phyloP scores from a whole-genome alignment of 2,888 invertebrate genomes.

The Anoplius nigerrimus region DNA sequence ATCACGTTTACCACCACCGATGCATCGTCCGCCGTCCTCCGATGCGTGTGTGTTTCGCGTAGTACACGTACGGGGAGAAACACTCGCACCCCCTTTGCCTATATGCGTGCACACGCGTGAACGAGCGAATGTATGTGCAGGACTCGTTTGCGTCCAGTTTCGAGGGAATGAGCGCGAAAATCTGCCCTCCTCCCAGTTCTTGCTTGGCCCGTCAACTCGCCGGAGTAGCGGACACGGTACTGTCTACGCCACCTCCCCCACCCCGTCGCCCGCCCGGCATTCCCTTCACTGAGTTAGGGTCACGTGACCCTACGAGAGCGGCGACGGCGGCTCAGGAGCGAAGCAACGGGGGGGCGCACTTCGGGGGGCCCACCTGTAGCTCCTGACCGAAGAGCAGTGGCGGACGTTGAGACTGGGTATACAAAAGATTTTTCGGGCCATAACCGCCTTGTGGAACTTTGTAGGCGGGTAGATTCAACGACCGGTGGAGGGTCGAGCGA shows the following conservation, averaged over 20 bases:
- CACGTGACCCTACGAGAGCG: constrained; percentile 58
- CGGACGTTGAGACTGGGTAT: not conserved
- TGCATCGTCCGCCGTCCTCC: not conserved
- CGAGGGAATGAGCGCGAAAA: constrained; percentile 25
- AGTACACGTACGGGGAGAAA: constrained; percentile 25
- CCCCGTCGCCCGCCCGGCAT: constrained; percentile 31
- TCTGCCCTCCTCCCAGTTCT: constrained; percentile 24
- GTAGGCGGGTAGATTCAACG: no score
- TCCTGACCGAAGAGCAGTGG: constrained; percentile 39
- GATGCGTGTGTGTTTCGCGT: constrained; percentile 1
- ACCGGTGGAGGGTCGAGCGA: no score
- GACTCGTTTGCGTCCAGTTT: constrained; percentile 34
- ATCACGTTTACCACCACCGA: constrained; percentile 25
- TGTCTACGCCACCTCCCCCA: constrained; percentile 44
- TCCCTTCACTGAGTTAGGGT: constrained; percentile 49
- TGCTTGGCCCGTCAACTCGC: constrained; percentile 11
- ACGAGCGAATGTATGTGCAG: not conserved
- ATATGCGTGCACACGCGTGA: not conserved
- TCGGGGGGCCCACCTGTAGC: constrained; percentile 67
- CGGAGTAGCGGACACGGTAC: constrained; percentile 45
- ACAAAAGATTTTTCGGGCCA: no score
- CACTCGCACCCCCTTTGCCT: constrained; percentile 7
- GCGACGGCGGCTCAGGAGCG: constrained; percentile 56
- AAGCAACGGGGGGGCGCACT: constrained; percentile 49
- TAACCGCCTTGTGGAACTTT: no score